phyloP scores from a whole-genome alignment of 2,888 invertebrate genomes.

The Copidosoma aretas region DNA sequence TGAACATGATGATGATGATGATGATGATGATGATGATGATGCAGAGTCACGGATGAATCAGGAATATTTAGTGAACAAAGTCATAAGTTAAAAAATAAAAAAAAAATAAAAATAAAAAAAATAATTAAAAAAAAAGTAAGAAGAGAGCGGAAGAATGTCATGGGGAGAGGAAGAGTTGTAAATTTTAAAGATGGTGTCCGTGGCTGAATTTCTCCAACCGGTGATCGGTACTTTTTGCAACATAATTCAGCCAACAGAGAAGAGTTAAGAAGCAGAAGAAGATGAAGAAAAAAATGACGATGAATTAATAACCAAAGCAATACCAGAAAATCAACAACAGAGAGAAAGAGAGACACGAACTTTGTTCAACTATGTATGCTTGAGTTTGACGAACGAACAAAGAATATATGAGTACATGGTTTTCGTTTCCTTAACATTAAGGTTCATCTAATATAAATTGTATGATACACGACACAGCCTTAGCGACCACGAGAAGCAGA shows the following conservation, averaged over 20 bases:
- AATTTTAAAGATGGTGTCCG: not conserved
- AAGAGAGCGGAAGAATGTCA: slow-evolving; percentile 8
- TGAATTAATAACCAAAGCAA: not conserved
- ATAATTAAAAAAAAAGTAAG: slow-evolving; percentile 13
- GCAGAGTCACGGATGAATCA: too few species aligned
- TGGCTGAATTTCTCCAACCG: not conserved
- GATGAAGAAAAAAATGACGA: not conserved
- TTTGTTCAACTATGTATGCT: not conserved
- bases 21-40: slow-evolving; percentile 4
- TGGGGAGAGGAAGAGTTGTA: not conserved
- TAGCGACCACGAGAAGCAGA: slow-evolving; percentile 43
- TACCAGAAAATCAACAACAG: slow-evolving; percentile 1
- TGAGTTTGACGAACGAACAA: not conserved
- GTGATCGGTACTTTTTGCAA: too few species aligned
- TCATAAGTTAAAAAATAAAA: slow-evolving; percentile 16
- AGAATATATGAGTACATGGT: not conserved
- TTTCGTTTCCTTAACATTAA: slow-evolving; percentile 8
- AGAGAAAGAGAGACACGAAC: slow-evolving; percentile 4
- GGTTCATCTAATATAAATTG: not conserved
- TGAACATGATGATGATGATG: not conserved
- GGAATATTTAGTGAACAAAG: not conserved
- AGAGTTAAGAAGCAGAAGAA: too few species aligned
- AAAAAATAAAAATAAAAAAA: slow-evolving; percentile 5
- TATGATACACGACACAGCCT: slow-evolving; percentile 47
- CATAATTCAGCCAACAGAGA: too few species aligned